phyloP scores from a whole-genome alignment of 1,140 invertebrate species.

The Branchinecta lynchi region DNA sequence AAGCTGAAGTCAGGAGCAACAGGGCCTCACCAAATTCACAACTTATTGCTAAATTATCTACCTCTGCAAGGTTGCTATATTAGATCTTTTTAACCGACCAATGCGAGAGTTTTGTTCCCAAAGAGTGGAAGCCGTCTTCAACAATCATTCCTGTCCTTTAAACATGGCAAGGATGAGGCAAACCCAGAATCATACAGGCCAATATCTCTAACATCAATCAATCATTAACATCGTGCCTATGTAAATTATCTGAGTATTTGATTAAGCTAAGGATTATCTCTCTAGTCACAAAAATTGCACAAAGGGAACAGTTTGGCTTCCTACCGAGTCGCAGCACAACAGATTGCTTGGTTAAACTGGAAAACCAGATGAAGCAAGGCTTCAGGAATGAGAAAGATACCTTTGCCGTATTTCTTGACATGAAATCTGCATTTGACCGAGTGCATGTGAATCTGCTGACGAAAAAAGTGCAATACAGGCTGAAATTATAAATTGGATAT shows the following conservation, averaged over 20 bases:
- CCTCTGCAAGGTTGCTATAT: background rate
- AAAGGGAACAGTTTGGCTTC: too few species aligned
- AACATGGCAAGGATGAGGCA: background rate
- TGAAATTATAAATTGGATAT: constrained; percentile 5
- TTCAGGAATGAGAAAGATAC: too few species aligned
- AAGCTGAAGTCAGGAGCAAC: background rate
- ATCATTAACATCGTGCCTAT: background rate
- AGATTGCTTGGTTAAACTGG: too few species aligned
- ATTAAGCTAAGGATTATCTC: background rate
- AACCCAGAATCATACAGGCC: constrained; percentile 4
- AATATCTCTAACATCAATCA: background rate
- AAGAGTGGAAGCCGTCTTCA: background rate
- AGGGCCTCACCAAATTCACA: background rate
- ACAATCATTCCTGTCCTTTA: background rate
- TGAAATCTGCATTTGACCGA: too few species aligned
- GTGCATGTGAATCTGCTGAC: too few species aligned
- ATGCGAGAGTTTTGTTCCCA: background rate
- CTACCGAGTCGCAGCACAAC: too few species aligned
- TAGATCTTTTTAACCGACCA: background rate
- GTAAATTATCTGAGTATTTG: background rate
- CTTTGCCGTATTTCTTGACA: too few species aligned
- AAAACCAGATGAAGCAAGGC: too few species aligned
- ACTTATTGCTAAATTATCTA: background rate
- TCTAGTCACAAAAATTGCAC: too few species aligned
- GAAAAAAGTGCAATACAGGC: too few species aligned